Base-by-base conservation (phyloP, 2,888 invertebrate genomes). In the Leptinotarsa juncta region DNA sequence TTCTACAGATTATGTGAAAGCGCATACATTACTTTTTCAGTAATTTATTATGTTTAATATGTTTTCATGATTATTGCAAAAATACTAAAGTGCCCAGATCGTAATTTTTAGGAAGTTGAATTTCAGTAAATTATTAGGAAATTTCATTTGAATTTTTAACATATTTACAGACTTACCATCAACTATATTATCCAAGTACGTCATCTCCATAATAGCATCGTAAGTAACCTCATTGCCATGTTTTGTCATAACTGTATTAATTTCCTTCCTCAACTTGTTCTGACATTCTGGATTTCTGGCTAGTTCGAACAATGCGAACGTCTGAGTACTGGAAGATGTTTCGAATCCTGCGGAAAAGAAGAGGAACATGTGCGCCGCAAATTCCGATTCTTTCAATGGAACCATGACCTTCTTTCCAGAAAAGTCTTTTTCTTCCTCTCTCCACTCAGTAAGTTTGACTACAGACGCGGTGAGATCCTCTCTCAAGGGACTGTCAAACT, bases 381-480 rank as follows among this genome's bases (percentile, higher is more conserved):
- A 78, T 67, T 82, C 81, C 14, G 79, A 65, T 55, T 81, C 67
- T 70, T 72, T 77, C 70, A 83, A 49, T 2, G 80, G 79, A 2
- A 76, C 79, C 76, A 81, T 81, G 12, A 55, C 66, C 0, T 74
- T 77, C 66, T 79, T 77, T 48, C 81, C 82, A 20, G 65, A 75
- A 57, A 75, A 79, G 69, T 81, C 78, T 70, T 79, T 79, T 53
- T 79, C 70, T 73, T 81, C 75, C 20, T 76, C 78, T n/a, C 76
- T 74, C 18, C 78, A 75, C 32, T 82, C 78, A 12, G 81, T 83
- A 12, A 84, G 68, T 68, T 80, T 77, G 16, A 84, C 73, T 69
- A 91, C 83, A 2, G 90, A 80, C 75, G 91, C 89, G 53, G 92
- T 82, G 75, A 91, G 90, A 83, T 91, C 91, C 67, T 90, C 89